Conservation (phyloP, 2,888 invertebrate species). For the Ennomos fuscantarius region DNA sequence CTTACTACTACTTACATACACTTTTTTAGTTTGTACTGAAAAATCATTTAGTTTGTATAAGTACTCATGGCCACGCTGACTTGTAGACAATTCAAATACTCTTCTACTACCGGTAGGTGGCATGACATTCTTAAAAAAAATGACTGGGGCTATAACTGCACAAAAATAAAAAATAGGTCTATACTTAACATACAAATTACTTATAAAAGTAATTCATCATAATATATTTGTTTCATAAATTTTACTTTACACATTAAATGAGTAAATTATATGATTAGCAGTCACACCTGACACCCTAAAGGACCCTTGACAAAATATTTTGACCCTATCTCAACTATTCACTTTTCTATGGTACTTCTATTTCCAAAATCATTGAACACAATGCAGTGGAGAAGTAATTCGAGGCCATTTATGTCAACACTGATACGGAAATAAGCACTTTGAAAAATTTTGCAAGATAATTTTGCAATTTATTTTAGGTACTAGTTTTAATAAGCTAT, state of each 20-base stretch:
- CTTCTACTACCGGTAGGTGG: no score
- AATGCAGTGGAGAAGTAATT: slow-evolving; percentile 3
- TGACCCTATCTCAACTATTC: slow-evolving; percentile 64
- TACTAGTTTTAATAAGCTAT: not conserved
- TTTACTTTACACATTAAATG: slow-evolving; percentile 5
- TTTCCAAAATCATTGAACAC: slow-evolving; percentile 40
- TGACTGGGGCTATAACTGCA: no score
- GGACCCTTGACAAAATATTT: slow-evolving; percentile 43
- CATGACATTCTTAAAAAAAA: no score
- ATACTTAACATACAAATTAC: no score
- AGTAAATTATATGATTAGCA: slow-evolving; percentile 46
- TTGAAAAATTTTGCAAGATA: no score
- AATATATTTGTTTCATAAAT: not conserved
- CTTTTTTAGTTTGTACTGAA: no score
- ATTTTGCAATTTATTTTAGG: not conserved
- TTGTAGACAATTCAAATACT: no score
- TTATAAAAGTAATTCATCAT: no score
- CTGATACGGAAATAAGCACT: not conserved
- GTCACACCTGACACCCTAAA: slow-evolving; percentile 62
- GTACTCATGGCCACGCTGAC: no score
- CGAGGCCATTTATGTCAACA: not conserved
- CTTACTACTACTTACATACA: no score
- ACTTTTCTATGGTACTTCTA: slow-evolving; percentile 75
- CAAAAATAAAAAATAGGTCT: no score
- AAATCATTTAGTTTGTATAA: no score